Percentiles rank a stretch among this genome's conserved stretches.
phyloP scores from a whole-genome alignment of 2,888 invertebrate species.

The Anthrax anthrax region DNA sequence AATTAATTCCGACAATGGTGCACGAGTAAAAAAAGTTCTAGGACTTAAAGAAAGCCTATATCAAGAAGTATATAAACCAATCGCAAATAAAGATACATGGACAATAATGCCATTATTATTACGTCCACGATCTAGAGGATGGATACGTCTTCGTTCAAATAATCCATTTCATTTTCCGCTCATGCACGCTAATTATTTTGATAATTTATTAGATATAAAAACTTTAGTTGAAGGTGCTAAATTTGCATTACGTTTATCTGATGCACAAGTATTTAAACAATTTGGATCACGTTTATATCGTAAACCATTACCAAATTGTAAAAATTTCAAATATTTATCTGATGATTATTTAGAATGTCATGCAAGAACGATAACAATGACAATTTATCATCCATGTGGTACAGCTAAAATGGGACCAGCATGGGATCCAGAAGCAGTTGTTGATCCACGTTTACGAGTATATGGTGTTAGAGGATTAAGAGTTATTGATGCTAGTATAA shows the following conservation, averaged over 20 bases:
- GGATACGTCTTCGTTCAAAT: slow-evolving; percentile 55
- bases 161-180: slow-evolving; percentile 79
- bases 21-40: slow-evolving; percentile 58
- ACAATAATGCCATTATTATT: slow-evolving; percentile 75
- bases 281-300: slow-evolving; percentile 63
- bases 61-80: slow-evolving; percentile 63
- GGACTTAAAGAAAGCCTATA: slow-evolving; percentile 69
- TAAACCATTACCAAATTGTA: slow-evolving; percentile 65
- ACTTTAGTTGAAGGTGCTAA: slow-evolving; percentile 74
- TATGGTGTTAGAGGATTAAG: slow-evolving; percentile 64
- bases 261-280: slow-evolving; percentile 63
- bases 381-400: slow-evolving; percentile 79
- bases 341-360: slow-evolving; percentile 81
- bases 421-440: slow-evolving; percentile 64
- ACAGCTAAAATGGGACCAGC: slow-evolving; percentile 80
- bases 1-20: slow-evolving; percentile 64
- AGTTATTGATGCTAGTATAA: slow-evolving; percentile 76
- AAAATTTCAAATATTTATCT: slow-evolving; percentile 52
- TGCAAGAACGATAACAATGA: slow-evolving; percentile 74
- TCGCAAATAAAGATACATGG: slow-evolving; percentile 58
- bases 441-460: slow-evolving; percentile 62
- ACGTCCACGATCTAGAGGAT: slow-evolving; percentile 65
- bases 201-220: slow-evolving; percentile 60
- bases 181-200: slow-evolving; percentile 87
- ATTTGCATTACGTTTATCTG: slow-evolving; percentile 55